phyloP scores from a whole-genome alignment of 2,113 vertebrate species.

The Eonycteris spelaea region DNA sequence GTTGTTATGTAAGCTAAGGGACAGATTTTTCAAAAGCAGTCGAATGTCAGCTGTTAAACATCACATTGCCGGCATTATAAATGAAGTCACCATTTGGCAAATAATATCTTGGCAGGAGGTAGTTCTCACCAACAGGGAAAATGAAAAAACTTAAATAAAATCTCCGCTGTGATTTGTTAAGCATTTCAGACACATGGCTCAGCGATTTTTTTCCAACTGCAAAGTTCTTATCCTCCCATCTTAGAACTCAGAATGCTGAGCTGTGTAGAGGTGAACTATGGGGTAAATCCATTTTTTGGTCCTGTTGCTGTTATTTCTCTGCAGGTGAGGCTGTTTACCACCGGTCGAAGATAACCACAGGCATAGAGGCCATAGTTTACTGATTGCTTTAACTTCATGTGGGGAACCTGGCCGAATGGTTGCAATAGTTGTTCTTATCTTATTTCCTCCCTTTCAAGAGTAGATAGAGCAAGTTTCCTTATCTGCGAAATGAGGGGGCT shows the following conservation, averaged over 20 bases:
- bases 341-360: not conserved
- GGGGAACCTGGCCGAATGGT: not conserved
- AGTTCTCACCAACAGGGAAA: conserved; percentile 46
- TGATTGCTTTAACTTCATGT: not conserved
- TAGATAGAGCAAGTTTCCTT: conserved; percentile 6
- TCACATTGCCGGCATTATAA: conserved; percentile 26
- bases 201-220: conserved; percentile 25
- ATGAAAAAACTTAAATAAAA: conserved; percentile 44
- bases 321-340: not conserved
- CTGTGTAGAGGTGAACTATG: not conserved
- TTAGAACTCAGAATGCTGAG: not conserved
- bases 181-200: conserved; percentile 49
- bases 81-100: conserved; percentile 63
- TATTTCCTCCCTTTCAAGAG: not conserved
- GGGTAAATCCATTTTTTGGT: not conserved
- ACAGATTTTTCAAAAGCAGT: conserved; percentile 28
- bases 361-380: not conserved
- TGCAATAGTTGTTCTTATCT: not conserved
- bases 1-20: conserved; percentile 17
- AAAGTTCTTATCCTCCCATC: not conserved
- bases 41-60: conserved; percentile 59
- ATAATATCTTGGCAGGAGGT: conserved; percentile 47
- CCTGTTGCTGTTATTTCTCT: not conserved
- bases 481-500: not conserved
- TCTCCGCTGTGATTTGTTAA: conserved; percentile 27